These are phyloP conservation scores for Alosa sapidissima DNA, from an alignment of 2,797 vertebrate genomes.

Conservation along the genomic window DNA sequence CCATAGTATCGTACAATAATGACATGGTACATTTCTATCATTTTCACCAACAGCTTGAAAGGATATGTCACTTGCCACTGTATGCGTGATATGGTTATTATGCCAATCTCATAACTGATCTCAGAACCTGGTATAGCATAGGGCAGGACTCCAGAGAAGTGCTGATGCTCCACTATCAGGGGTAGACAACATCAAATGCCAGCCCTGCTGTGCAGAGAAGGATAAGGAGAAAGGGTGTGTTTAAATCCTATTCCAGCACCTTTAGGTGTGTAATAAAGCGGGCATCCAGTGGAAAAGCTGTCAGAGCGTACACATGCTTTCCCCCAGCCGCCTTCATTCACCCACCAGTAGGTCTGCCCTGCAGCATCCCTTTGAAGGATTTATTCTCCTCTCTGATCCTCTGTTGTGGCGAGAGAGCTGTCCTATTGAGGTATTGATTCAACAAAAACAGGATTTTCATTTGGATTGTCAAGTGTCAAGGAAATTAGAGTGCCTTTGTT, in stretches of 20 bases:
- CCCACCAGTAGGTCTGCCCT: not conserved
- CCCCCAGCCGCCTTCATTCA: not conserved
- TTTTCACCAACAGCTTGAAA: not conserved
- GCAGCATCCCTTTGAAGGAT: conserved; percentile 11
- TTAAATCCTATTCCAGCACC: not conserved
- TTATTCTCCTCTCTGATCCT: not conserved
- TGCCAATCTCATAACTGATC: not conserved
- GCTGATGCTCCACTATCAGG: not conserved
- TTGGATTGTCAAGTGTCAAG: conserved; percentile 12
- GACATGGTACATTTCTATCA: not conserved
- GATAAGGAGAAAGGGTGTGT: not conserved
- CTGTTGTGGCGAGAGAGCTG: not conserved
- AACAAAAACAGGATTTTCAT: conserved; percentile 19
- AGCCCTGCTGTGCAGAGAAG: not conserved
- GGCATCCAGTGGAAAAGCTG: not conserved
- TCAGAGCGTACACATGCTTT: not conserved
- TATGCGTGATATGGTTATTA: not conserved
- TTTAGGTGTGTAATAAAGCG: not conserved
- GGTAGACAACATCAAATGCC: not conserved
- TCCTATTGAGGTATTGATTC: conserved; percentile 10
- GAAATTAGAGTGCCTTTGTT: conserved; percentile 2
- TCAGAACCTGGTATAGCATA: not conserved
- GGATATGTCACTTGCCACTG: not conserved
- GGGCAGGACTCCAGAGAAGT: not conserved
- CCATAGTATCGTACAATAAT: not conserved